A percentile compares a stretch with the other conserved stretches of the same genome.
phyloP scores from a whole-genome alignment of 2,113 vertebrate genomes.

The Paramormyrops kingsleyae region DNA sequence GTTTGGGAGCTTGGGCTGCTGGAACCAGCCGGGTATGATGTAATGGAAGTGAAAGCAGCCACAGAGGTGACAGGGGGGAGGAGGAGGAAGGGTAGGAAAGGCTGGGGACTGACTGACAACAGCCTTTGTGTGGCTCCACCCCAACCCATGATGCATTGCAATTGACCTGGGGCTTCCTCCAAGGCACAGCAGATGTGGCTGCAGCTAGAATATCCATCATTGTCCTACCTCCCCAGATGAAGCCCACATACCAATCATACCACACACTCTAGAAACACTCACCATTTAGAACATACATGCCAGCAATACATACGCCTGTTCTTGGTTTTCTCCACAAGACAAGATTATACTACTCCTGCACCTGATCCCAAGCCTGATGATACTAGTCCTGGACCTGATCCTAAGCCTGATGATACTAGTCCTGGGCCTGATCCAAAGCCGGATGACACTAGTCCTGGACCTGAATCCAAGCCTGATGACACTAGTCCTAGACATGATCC shows the following conservation, averaged over 20 bases:
- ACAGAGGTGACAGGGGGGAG: background rate
- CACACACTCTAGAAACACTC: background rate
- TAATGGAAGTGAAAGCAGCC: slow-evolving; percentile 46
- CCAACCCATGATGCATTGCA: slow-evolving; percentile 39
- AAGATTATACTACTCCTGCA: background rate
- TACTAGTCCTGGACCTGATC: background rate
- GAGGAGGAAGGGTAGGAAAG: background rate
- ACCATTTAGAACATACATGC: background rate
- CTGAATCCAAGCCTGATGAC: too few species aligned
- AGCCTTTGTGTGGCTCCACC: background rate
- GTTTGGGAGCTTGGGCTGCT: slow-evolving; percentile 15
- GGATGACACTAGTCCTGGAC: too few species aligned
- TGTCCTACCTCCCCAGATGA: slow-evolving; percentile 39
- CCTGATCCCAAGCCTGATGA: background rate
- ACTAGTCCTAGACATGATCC: too few species aligned
- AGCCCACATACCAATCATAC: background rate
- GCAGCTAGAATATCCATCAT: slow-evolving; percentile 47
- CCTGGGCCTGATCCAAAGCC: too few species aligned
- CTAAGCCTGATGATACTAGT: background rate
- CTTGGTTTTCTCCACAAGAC: background rate
- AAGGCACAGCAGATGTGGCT: slow-evolving; percentile 52
- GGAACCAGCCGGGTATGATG: slow-evolving; percentile 43
- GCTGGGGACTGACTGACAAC: background rate
- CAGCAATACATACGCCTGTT: background rate
- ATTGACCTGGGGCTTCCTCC: slow-evolving; percentile 42